Evolutionary conservation across 2,888 invertebrate species (phyloP).

Genomic region (Catocala sponsa): DNA sequence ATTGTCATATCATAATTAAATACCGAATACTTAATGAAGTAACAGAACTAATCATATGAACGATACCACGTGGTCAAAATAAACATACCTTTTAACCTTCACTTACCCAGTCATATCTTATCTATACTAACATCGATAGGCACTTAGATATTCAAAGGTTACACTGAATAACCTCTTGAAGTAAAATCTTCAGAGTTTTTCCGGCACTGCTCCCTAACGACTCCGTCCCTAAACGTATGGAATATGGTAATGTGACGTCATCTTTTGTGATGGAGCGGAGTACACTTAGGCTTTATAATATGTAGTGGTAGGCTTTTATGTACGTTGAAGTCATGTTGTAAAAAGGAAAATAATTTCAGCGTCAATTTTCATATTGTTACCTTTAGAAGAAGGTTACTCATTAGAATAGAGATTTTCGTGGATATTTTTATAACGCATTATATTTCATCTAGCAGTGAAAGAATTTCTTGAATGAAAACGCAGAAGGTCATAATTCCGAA

Average conservation of each 20-base stretch:
- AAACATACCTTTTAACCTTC: conserved; percentile 5
- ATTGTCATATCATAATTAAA: too few relatives aligned
- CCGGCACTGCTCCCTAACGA: conserved; percentile 42
- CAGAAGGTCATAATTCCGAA: too few relatives aligned
- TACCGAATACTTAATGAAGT: not conserved
- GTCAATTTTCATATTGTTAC: too few relatives aligned
- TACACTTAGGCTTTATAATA: conserved; percentile 4
- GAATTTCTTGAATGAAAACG: too few relatives aligned
- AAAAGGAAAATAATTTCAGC: too few relatives aligned
- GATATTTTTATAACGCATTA: too few relatives aligned
- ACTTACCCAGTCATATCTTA: conserved; percentile 26
- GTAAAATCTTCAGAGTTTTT: conserved; percentile 36
- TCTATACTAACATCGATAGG: conserved; percentile 33
- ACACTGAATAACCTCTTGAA: conserved; percentile 34
- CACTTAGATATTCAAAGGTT: conserved; percentile 32
- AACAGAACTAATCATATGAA: conserved; percentile 1
- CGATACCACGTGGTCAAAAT: conserved; percentile 1
- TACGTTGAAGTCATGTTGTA: too few relatives aligned
- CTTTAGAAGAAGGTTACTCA: too few relatives aligned
- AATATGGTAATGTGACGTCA: conserved; percentile 41
- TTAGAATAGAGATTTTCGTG: too few relatives aligned
- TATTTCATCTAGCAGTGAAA: too few relatives aligned
- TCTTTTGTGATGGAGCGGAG: conserved; percentile 32
- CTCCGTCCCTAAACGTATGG: conserved; percentile 39
- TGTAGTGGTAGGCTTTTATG: not conserved